Evolutionary conservation across 2,797 vertebrate species (phyloP).

Genomic region (Peromyscus aztecus): DNA sequence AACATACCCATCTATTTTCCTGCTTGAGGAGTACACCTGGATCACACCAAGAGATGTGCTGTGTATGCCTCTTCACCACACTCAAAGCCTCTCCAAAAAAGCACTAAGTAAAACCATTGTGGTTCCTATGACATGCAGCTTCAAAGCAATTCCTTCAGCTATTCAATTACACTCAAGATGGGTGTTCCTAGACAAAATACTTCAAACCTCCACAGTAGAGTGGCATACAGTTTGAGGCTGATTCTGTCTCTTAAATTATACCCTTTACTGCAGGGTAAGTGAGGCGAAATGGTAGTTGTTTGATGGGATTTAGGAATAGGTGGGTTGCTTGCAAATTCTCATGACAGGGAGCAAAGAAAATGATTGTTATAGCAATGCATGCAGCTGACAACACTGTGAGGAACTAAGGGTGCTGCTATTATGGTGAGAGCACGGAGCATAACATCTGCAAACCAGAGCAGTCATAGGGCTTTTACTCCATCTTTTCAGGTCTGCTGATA

Average conservation of each 20-base stretch:
- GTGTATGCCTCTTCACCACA: not conserved
- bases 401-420: not conserved
- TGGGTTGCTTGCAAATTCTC: not conserved
- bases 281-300: not conserved
- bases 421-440: not conserved
- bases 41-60: not conserved
- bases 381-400: not conserved
- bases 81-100: not conserved
- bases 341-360: not conserved
- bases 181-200: not conserved
- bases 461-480: not conserved
- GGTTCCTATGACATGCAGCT: not conserved
- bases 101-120: not conserved
- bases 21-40: not conserved
- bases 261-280: not conserved
- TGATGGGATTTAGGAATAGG: not conserved
- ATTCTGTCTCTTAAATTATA: not conserved
- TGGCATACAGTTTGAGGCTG: not conserved
- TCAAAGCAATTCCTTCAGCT: not conserved
- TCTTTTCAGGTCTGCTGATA: not conserved
- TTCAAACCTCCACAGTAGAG: not conserved
- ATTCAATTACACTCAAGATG: not conserved
- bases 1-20: not conserved
- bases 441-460: not conserved
- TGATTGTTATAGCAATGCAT: not conserved